phyloP scores from a whole-genome alignment of 2,888 invertebrate species.

The Dorcus parallelipipedus region DNA sequence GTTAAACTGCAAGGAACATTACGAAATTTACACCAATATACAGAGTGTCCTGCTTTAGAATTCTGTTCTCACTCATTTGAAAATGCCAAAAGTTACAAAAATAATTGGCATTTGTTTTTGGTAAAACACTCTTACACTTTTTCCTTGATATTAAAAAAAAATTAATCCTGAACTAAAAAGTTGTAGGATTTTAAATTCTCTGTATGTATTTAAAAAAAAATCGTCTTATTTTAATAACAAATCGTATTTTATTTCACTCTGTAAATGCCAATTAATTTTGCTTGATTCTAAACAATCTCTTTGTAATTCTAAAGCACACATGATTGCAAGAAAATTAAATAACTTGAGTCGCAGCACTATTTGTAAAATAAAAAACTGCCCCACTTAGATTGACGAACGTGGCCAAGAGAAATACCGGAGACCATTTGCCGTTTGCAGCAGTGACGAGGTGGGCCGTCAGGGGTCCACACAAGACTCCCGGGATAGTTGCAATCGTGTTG shows the following conservation, averaged over 20 bases:
- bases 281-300: neutral
- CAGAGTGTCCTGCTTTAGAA: neutral
- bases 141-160: too few relatives aligned
- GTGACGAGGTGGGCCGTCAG: slow-evolving; percentile 70
- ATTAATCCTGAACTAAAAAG: too few relatives aligned
- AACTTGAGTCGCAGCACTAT: slow-evolving; percentile 67
- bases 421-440: slow-evolving; percentile 68
- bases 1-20: too few relatives aligned
- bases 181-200: too few relatives aligned
- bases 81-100: too few relatives aligned
- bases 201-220: neutral
- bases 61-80: neutral
- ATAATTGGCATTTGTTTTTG: too few relatives aligned
- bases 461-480: slow-evolving; percentile 73
- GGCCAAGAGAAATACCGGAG: slow-evolving; percentile 70
- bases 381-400: slow-evolving; percentile 70
- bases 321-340: slow-evolving; percentile 44
- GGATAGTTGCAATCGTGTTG: slow-evolving; percentile 72
- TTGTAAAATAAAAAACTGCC: slow-evolving; percentile 68
- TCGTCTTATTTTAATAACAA: too few relatives aligned
- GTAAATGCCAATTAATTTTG: neutral
- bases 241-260: too few relatives aligned
- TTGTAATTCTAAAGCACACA: neutral
- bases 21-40: too few relatives aligned
- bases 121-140: too few relatives aligned